Percentiles rank a stretch among this genome's conserved stretches.
These are phyloP conservation scores for Conomelus anceps DNA, from an alignment of 2,888 invertebrate species.

Conservation along the genomic window DNA sequence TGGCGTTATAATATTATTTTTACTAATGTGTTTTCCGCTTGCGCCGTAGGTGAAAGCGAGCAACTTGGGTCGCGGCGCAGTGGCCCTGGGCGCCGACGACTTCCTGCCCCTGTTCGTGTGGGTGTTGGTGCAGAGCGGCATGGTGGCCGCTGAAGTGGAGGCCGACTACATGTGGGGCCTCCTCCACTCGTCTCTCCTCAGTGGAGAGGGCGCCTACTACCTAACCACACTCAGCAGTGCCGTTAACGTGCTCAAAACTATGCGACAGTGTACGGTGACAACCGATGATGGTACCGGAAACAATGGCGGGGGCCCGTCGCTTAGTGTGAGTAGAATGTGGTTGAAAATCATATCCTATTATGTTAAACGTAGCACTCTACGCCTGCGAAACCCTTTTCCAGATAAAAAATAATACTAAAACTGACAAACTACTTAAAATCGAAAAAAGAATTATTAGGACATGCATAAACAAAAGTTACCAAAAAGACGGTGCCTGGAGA, in stretches of 20 bases:
- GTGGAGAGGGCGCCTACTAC: constrained; percentile 92
- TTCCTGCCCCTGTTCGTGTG: constrained; percentile 87
- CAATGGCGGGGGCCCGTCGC: constrained; percentile 40
- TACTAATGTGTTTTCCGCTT: too few species aligned
- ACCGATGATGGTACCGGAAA: background rate
- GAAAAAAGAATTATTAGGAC: too few species aligned
- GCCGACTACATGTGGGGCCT: constrained; percentile 93
- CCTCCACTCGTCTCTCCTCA: constrained; percentile 80
- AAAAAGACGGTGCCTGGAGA: too few species aligned
- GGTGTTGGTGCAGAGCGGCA: constrained; percentile 81
- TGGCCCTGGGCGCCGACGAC: constrained; percentile 74
- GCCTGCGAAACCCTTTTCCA: too few species aligned
- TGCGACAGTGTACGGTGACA: constrained; percentile 41
- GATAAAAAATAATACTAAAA: too few species aligned
- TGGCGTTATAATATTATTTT: too few species aligned
- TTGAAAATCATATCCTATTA: background rate
- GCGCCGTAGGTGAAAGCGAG: constrained; percentile 62
- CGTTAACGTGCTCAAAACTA: constrained; percentile 76
- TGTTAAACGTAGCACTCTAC: too few species aligned
- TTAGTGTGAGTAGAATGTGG: constrained; percentile 43
- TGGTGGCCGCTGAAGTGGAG: constrained; percentile 89
- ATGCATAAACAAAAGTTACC: too few species aligned
- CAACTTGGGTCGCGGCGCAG: constrained; percentile 46
- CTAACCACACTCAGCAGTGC: constrained; percentile 90
- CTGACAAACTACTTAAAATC: too few species aligned